Evolutionary conservation across 1,140 invertebrate genomes (phyloP), one percentile per base, ranked within the genome.

Genomic region (Sitobion miscanthi): DNA sequence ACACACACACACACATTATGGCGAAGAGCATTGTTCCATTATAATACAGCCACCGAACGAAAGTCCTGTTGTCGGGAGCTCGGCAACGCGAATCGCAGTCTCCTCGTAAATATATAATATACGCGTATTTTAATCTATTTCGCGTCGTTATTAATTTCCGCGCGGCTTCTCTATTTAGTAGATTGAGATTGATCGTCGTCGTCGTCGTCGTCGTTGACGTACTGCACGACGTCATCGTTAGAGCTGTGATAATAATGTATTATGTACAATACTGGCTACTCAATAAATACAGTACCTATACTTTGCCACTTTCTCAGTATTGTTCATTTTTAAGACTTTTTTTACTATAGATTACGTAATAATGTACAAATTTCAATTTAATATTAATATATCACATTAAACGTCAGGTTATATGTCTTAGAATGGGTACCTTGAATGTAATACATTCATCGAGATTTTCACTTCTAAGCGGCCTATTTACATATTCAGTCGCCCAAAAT

Each of bases 131-230:
- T 35, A 77, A 77, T 77, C n/a, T n/a, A 77, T 77, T 77, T 77
- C 62, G 5, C 62, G 30, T n/a, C 62, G 62, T 77, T 77, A n/a
- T 77, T 77, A 77, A 77, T 77, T 77, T 77, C 62, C 62, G 4
- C 30, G n/a, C 14, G 30, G 83, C 38, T 38, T 85, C 38, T 85
- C 38, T 42, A 38, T 83, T 83, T 47, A 1, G 45, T 25, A 47
- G 42, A 86, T 86, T 86, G 85, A 86, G 45, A 86, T 86, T 86
- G 85, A 86, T 86, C 14, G 17, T 77, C 62, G 62, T 77, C 62
- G 17, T 77, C 62, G 62, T 77, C 62, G 21, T 54, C 25, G 30
- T n/a, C 30, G 62, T 69, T 30, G 57, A 62, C 57, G 25, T 62
- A 7, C 30, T 14, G 62, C 30, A n/a, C 62, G 62, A 17, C 62